Evolutionary conservation across 1,140 invertebrate genomes (phyloP).

Genomic region (Microplitis mediator): DNA sequence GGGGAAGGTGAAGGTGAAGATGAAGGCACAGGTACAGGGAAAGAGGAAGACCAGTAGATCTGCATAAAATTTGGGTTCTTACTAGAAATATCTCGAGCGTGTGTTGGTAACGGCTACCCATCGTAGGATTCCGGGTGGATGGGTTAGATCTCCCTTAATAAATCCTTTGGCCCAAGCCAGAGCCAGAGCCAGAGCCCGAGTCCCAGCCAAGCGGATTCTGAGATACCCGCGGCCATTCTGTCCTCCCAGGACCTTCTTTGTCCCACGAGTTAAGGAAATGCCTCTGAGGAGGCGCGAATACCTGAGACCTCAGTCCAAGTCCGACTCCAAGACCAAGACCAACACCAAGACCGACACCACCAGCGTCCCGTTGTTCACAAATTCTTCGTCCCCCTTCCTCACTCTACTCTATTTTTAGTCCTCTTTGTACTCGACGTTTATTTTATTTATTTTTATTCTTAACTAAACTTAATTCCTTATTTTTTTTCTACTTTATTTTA

Average conservation of each 20-base stretch:
- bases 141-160: slow-evolving; percentile 43
- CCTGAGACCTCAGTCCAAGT: background rate
- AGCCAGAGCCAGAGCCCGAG: background rate
- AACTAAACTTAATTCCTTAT: background rate
- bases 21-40: background rate
- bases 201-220: slow-evolving; percentile 2
- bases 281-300: slow-evolving; percentile 28
- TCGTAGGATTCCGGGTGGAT: slow-evolving; percentile 23
- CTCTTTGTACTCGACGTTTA: background rate
- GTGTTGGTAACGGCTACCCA: slow-evolving; percentile 14
- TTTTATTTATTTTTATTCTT: background rate
- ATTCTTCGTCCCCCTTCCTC: slow-evolving; percentile 4
- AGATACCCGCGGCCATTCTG: slow-evolving; percentile 16
- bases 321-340: no score
- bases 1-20: background rate
- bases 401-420: slow-evolving; percentile 14
- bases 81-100: slow-evolving; percentile 9
- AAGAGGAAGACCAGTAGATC: slow-evolving; percentile 39
- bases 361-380: slow-evolving; percentile 15
- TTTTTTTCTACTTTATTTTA: slow-evolving; percentile 4
- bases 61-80: slow-evolving; percentile 47
- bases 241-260: slow-evolving; percentile 10
- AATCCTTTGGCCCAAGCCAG: slow-evolving; percentile 32
- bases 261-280: slow-evolving; percentile 20
- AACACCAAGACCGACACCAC: no score